A percentile compares a stretch with the other conserved stretches of the same genome.
Evolutionary conservation across 2,113 vertebrate genomes (phyloP).

Genomic region (Hippocampus barbouri): DNA sequence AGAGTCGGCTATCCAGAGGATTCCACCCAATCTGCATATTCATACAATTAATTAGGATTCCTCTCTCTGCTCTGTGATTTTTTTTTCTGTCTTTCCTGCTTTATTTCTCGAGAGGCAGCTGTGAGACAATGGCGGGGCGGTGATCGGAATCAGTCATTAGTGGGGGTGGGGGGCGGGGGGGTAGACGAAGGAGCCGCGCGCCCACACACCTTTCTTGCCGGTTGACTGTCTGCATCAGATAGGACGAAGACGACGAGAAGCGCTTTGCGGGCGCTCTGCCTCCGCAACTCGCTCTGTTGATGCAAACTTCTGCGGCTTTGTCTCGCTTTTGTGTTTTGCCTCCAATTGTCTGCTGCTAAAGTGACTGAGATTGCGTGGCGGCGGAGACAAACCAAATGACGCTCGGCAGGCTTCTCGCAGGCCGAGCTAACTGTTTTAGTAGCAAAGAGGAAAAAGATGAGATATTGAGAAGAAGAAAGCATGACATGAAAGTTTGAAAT

Average conservation of each 20-base stretch:
- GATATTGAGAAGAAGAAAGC: conserved; percentile 1
- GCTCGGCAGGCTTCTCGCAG: conserved; percentile 43
- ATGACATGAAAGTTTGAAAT: conserved; percentile 7
- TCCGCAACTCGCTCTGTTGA: conserved; percentile 34
- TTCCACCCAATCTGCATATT: conserved; percentile 72
- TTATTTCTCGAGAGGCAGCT: conserved; percentile 66
- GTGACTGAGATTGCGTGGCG: conserved; percentile 47
- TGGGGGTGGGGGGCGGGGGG: neutral
- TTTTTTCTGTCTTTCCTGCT: conserved; percentile 62
- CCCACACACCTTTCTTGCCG: conserved; percentile 15
- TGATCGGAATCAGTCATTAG: conserved; percentile 68
- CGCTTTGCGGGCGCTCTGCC: conserved; percentile 23
- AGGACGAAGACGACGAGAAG: conserved; percentile 49
- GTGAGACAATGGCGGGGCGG: conserved; percentile 57
- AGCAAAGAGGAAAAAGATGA: conserved; percentile 29
- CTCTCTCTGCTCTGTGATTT: conserved; percentile 57
- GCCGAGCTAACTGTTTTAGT: conserved; percentile 46
- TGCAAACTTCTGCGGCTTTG: conserved; percentile 45
- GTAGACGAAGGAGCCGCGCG: conserved; percentile 1
- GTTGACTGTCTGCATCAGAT: conserved; percentile 67
- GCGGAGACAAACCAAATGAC: conserved; percentile 18
- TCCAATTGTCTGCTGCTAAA: conserved; percentile 43
- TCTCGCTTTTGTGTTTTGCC: conserved; percentile 45
- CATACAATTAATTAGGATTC: conserved; percentile 72
- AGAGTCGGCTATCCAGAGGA: conserved; percentile 63